Base-by-base conservation (phyloP, 1,140 invertebrate genomes). In the Drosophila persimilis region DNA sequence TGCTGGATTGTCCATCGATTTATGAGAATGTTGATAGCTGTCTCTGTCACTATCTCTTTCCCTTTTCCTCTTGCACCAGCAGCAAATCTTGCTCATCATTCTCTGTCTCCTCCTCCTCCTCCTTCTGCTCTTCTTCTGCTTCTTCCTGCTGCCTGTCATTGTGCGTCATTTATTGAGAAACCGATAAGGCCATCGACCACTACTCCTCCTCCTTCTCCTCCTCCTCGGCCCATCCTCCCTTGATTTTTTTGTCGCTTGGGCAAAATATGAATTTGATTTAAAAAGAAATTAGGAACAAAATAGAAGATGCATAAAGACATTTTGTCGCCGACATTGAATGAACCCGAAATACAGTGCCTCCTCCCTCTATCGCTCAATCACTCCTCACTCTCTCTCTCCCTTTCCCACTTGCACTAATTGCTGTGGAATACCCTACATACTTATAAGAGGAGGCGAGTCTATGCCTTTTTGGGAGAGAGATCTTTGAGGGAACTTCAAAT, bases 251-350 rank as follows among this genome's bases (percentile, higher is more conserved):
- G 13, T 20, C 55, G 35, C 11, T 39, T 13, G 26, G 48, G 77
- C 59, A 26, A 83, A 88, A 88, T 86, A 88, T 86, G 78, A 83
- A 73, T 83, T 83, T 77, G 59, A 86, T 86, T 88, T 72, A 66
- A 65, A 75, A 86, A 77, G 78, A 76, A 86, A 81, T 86, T 77
- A 80, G 75, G 65, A 60, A 64, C 71, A 43, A 29, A 50, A 39
- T 13, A 39, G 63, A 48, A 81, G 50, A 58, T 72, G 62, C 80
- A 81, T 86, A 81, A 86, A 86, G 74, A 86, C 71, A 76, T 76
- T 78, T 83, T 69, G 83, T 88, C 74, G 83, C 57, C 74, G 67
- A n/a, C 57, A 55, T 29, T 60, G 48, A 67, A 26, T 67, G 35
- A 39, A 39, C 35, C 35, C 35, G 0, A 39, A 39, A 13, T 39